Base-by-base conservation (phyloP, 2,888 invertebrate genomes). In the Hyposoter dolosus region DNA sequence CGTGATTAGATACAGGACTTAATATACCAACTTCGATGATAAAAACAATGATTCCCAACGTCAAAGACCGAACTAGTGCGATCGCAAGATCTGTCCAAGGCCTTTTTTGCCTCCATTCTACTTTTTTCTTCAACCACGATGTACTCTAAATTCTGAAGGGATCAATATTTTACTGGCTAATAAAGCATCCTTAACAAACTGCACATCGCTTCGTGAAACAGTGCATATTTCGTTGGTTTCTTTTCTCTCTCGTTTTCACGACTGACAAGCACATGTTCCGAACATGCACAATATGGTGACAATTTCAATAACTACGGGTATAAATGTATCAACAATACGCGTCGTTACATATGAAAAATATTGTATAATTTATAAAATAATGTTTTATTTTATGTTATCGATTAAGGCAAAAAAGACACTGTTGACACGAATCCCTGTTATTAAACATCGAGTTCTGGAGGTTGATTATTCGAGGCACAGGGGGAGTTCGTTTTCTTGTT, bases 331-430 rank as follows among this genome's bases (percentile, higher is more conserved):
- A 85, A 85, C 85, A 88, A 87, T 85, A 87, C 81, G 82, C 85
- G 83, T 80, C 86, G 84, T 86, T 86, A 77, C 75, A 84, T 79
- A 83, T 78, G 84, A 75, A 80, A 87, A 88, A 89, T 88, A 87
- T 77, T 87, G 78, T 89, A 84, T 86, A 89, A 68, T 69, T 82
- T 88, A 89, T 86, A 89, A 90, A 90, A 89, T 85, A 88, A 84
- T 87, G 81, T 80, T 88, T 85, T 85, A 82, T 40, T 40, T 40
- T 40, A 40, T 40, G 40, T 40, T 28, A 87, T 83, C 28, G 53
- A 77, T 83, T 80, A 88, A 83, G 87, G 85, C 84, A 76, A 81
- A 60, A 53, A 83, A 76, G 80, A 76, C 71, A 84, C 72, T 69
- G 77, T 78, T 76, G 76, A 77, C 72, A 66, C 76, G 68, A 81